A percentile compares a stretch with the other conserved stretches of the same genome.
These are phyloP conservation scores for Cyprinodon brontotheroides DNA, from an alignment of 2,113 vertebrate genomes.

Conservation along the genomic window DNA sequence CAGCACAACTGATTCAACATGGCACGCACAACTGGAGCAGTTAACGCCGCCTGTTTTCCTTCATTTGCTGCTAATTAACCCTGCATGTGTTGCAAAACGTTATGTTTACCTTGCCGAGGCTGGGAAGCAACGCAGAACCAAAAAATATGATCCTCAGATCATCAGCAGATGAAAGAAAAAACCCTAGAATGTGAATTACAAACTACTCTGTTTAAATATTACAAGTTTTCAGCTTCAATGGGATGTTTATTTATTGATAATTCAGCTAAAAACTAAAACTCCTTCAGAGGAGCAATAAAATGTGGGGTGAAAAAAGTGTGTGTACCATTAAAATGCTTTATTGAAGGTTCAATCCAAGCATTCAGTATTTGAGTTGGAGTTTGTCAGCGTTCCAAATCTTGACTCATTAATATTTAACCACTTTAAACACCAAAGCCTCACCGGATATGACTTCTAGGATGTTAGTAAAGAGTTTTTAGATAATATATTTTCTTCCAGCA, in stretches of 20 bases:
- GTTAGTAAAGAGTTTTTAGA: too few species aligned
- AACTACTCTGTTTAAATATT: too few species aligned
- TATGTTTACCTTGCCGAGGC: constrained; percentile 6
- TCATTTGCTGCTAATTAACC: not conserved
- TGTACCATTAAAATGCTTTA: too few species aligned
- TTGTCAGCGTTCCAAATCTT: too few species aligned
- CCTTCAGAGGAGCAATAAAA: not conserved
- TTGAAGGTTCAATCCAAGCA: too few species aligned
- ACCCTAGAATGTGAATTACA: not conserved
- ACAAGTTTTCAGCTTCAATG: not conserved
- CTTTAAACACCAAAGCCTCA: too few species aligned
- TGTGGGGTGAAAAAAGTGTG: not conserved
- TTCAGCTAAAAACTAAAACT: not conserved
- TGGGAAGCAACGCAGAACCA: not conserved
- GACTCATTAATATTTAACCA: too few species aligned
- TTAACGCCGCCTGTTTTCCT: not conserved
- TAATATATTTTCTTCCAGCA: too few species aligned
- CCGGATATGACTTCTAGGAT: too few species aligned
- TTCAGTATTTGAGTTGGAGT: too few species aligned
- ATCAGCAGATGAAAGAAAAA: not conserved
- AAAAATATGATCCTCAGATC: not conserved
- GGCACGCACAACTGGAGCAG: not conserved
- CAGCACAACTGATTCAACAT: constrained; percentile 22
- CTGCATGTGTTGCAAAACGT: constrained; percentile 2
- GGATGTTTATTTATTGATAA: not conserved